phyloP scores from a whole-genome alignment of 2,797 vertebrate genomes.

The Dicrostonyx torquatus region DNA sequence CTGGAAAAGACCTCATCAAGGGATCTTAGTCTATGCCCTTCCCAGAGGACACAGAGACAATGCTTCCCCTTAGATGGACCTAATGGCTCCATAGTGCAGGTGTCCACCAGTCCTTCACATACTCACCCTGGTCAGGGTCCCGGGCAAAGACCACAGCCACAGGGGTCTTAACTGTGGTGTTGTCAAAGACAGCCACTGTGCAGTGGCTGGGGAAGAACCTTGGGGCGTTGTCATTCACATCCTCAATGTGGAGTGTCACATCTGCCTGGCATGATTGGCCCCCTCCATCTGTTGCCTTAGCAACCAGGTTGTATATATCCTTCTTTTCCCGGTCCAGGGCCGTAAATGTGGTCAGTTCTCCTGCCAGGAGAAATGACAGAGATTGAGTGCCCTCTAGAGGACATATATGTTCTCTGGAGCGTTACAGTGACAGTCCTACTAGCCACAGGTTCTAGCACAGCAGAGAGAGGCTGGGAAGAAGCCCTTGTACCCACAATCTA shows the following conservation, averaged over 20 bases:
- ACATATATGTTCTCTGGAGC: neutral
- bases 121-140: slow-evolving; percentile 95
- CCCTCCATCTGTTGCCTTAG: slow-evolving; percentile 95
- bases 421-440: neutral
- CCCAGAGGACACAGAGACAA: neutral
- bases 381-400: slow-evolving; percentile 34
- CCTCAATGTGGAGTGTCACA: slow-evolving; percentile 90
- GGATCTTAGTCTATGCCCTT: neutral
- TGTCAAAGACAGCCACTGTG: slow-evolving; percentile 95
- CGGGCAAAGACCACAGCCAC: slow-evolving; percentile 94
- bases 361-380: slow-evolving; percentile 84
- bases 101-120: neutral
- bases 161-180: slow-evolving; percentile 95
- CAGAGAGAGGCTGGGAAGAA: neutral
- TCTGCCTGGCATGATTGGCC: slow-evolving; percentile 96
- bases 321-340: slow-evolving; percentile 92
- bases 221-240: slow-evolving; percentile 95
- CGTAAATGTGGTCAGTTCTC: slow-evolving; percentile 92
- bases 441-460: neutral
- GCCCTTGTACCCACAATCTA: neutral
- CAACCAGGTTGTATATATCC: slow-evolving; percentile 89
- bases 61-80: neutral
- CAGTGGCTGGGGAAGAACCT: slow-evolving; percentile 94
- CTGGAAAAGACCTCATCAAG: neutral
- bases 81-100: neutral